These are phyloP conservation scores for Sinocyclocheilus rhinocerous DNA, from an alignment of 2,113 vertebrate genomes.

Conservation along the genomic window DNA sequence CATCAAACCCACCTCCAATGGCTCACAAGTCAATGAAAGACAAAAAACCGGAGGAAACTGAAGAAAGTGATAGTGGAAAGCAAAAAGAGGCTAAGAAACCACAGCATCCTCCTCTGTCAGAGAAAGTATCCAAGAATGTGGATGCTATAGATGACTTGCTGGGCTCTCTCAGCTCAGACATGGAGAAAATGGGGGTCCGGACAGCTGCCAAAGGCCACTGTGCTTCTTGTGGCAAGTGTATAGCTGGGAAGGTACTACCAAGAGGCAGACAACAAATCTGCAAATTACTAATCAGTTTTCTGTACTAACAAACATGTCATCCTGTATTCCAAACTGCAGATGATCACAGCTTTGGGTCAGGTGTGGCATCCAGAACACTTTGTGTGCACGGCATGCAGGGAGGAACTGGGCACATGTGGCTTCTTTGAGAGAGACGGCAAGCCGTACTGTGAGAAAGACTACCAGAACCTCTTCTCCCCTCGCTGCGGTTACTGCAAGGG, in stretches of 20 bases:
- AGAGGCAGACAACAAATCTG: not conserved
- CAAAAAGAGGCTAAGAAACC: constrained; percentile 4
- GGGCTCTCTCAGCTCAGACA: constrained; percentile 80
- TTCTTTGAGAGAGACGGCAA: constrained; percentile 84
- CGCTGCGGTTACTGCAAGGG: constrained; percentile 86
- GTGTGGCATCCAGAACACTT: constrained; percentile 92
- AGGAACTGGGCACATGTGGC: constrained; percentile 75
- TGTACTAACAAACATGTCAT: not conserved
- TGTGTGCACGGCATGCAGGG: constrained; percentile 77
- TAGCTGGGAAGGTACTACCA: constrained; percentile 82
- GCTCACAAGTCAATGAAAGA: constrained; percentile 59
- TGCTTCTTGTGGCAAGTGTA: constrained; percentile 82
- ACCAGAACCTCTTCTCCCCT: constrained; percentile 83
- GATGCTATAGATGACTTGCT: constrained; percentile 82
- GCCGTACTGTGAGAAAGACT: constrained; percentile 85
- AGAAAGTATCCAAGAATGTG: constrained; percentile 45
- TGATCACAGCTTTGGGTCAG: constrained; percentile 84
- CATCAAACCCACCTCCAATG: constrained; percentile 59
- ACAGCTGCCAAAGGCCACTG: constrained; percentile 81
- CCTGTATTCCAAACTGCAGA: constrained; percentile 64
- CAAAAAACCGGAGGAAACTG: constrained; percentile 40
- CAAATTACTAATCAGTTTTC: not conserved
- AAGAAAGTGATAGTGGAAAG: constrained; percentile 19
- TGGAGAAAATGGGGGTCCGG: constrained; percentile 86
- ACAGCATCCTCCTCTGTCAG: constrained; percentile 35